Percentiles rank a stretch among this genome's conserved stretches.
These are phyloP conservation scores for Papilio xuthus DNA, from an alignment of 1,140 invertebrate genomes.

Conservation along the genomic window DNA sequence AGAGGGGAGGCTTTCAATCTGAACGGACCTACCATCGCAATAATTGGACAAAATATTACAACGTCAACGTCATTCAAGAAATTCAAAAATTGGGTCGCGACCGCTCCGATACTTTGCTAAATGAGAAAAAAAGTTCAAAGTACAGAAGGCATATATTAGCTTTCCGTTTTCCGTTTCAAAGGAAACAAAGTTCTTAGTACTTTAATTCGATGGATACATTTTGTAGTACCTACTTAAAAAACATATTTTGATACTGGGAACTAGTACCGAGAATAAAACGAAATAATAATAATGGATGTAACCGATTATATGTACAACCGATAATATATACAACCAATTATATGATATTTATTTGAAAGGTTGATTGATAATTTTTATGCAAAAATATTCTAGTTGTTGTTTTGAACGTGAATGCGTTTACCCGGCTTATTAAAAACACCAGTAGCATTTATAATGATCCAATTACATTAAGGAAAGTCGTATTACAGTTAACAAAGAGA, in stretches of 20 bases:
- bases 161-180: background rate
- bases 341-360: too few species aligned
- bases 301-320: too few species aligned
- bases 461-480: constrained; percentile 22
- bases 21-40: constrained; percentile 26
- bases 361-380: too few species aligned
- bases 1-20: constrained; percentile 20
- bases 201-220: background rate
- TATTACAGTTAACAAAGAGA: constrained; percentile 16
- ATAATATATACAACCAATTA: too few species aligned
- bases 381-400: too few species aligned
- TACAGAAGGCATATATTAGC: background rate
- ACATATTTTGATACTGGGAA: background rate
- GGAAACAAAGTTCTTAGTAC: constrained; percentile 3
- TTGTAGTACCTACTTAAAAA: background rate
- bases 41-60: constrained; percentile 31
- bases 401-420: too few species aligned
- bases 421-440: background rate
- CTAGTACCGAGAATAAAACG: too few species aligned
- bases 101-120: background rate
- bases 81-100: constrained; percentile 24
- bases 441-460: background rate
- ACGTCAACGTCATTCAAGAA: constrained; percentile 23
- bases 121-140: background rate
- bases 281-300: too few species aligned